These are phyloP conservation scores for Aspiorhynchus laticeps DNA, from an alignment of 2,113 vertebrate genomes.

Conservation along the genomic window DNA sequence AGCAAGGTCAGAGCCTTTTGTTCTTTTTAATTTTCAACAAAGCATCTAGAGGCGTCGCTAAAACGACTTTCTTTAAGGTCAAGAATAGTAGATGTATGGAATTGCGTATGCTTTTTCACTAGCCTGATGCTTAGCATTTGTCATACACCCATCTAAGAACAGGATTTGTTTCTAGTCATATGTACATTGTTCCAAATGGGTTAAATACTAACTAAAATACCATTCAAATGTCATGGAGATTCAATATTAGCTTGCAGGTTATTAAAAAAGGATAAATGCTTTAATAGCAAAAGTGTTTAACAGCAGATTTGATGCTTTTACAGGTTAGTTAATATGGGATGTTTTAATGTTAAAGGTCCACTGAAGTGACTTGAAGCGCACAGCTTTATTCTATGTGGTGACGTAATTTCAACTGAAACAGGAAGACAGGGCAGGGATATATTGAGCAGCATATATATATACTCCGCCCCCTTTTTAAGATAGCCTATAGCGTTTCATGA, in stretches of 20 bases:
- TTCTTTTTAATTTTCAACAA: constrained; percentile 15
- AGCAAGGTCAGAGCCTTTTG: neutral
- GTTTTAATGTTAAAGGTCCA: neutral
- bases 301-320: neutral
- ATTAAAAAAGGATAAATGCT: neutral
- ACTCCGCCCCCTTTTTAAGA: too few relatives aligned
- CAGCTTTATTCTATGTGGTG: too few relatives aligned
- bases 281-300: neutral
- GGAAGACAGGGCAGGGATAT: too few relatives aligned
- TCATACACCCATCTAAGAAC: neutral
- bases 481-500: too few relatives aligned
- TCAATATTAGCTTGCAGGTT: neutral
- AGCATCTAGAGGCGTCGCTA: neutral
- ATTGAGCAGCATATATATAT: too few relatives aligned
- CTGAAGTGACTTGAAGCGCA: neutral
- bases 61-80: neutral
- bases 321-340: neutral
- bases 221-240: constrained; percentile 1
- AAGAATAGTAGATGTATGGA: neutral
- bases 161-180: neutral
- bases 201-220: too few relatives aligned
- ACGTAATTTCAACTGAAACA: too few relatives aligned
- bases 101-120: neutral
- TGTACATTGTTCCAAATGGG: neutral
- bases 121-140: neutral